phyloP scores from a whole-genome alignment of 2,888 invertebrate genomes.

The Notodonta dromedarius region DNA sequence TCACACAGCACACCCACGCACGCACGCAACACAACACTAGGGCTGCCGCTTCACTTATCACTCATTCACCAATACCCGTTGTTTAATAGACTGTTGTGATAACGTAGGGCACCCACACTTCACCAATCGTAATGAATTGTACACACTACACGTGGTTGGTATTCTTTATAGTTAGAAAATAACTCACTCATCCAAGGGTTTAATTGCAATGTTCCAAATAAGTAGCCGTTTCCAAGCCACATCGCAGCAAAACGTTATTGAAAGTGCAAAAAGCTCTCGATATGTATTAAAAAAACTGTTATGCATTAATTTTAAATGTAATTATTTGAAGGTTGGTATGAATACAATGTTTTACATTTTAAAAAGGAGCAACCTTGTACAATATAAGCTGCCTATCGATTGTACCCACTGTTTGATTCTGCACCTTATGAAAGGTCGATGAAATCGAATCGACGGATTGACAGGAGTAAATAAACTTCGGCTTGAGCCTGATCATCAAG shows the following conservation, averaged over 20 bases:
- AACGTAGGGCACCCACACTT: constrained; percentile 2
- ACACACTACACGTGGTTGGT: constrained; percentile 5
- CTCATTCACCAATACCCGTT: constrained; percentile 30
- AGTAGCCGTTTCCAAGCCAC: no score
- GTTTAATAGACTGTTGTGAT: not conserved
- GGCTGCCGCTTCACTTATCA: constrained; percentile 10
- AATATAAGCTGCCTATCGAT: constrained; percentile 43
- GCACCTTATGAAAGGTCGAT: constrained; percentile 47
- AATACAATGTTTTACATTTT: not conserved
- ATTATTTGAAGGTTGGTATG: not conserved
- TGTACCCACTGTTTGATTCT: constrained; percentile 47
- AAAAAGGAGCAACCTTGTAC: constrained; percentile 18
- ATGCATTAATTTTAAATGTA: no score
- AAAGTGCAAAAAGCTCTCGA: no score
- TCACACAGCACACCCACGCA: constrained; percentile 49
- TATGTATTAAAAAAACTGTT: no score
- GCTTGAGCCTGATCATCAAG: no score
- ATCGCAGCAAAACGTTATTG: no score
- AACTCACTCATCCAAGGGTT: no score
- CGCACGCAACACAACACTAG: constrained; percentile 50
- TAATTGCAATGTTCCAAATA: no score
- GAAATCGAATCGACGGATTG: constrained; percentile 26
- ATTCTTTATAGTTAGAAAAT: not conserved
- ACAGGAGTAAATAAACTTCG: constrained; percentile 38
- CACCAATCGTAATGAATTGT: constrained; percentile 6